A percentile compares a stretch with the other conserved stretches of the same genome.
Evolutionary conservation across 2,888 invertebrate species (phyloP).

Genomic region (Notocelia uddmanniana): DNA sequence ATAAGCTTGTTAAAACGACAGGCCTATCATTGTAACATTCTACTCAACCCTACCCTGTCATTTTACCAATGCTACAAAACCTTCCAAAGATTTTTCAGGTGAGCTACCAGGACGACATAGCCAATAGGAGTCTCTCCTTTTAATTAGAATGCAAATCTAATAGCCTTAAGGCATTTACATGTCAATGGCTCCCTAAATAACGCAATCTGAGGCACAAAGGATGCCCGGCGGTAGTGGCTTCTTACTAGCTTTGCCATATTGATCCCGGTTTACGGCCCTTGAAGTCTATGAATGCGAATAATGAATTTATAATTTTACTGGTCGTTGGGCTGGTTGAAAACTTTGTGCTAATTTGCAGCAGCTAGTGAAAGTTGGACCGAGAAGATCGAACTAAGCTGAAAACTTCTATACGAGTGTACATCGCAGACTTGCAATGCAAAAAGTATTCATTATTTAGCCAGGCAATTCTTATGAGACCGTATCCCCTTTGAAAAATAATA

Average conservation of each 20-base stretch:
- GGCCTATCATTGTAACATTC: not conserved
- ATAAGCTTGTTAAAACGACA: not conserved
- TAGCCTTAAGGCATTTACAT: conserved; percentile 82
- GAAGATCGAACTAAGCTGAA: too few relatives aligned
- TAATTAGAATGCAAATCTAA: conserved; percentile 85
- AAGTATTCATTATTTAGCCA: too few relatives aligned
- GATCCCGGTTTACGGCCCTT: conserved; percentile 65
- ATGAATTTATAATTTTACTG: conserved; percentile 38
- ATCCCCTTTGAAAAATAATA: too few relatives aligned
- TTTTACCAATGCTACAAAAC: conserved; percentile 16
- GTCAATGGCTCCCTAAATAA: conserved; percentile 82
- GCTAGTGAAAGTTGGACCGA: not conserved
- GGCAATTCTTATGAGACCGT: too few relatives aligned
- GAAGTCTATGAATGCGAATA: conserved; percentile 68
- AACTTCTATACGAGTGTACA: too few relatives aligned
- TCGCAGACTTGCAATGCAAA: too few relatives aligned
- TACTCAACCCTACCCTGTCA: not conserved
- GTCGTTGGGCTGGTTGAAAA: not conserved
- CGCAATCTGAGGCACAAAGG: conserved; percentile 78
- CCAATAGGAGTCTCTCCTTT: conserved; percentile 67
- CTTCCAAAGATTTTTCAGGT: conserved; percentile 40
- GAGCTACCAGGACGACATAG: conserved; percentile 49
- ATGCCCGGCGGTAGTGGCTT: conserved; percentile 55
- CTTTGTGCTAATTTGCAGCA: not conserved
- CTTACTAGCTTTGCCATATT: conserved; percentile 66